Conservation (phyloP, 2,888 invertebrate genomes). For the Portevinia maculata region DNA sequence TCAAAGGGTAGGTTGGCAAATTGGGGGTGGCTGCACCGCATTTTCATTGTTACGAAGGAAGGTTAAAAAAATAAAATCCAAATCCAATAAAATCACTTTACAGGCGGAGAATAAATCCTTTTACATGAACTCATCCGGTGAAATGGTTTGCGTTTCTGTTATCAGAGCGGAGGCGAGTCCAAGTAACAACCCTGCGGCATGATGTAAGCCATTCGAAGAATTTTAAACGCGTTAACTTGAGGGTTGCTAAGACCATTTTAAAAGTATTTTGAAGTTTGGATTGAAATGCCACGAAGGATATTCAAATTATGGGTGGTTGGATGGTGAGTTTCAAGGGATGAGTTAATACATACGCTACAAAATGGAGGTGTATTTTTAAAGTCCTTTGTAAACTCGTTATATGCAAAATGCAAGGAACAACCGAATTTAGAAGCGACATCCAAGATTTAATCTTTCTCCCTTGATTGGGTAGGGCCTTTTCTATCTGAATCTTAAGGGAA, state of each 20-base stretch:
- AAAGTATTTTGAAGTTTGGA: constrained; percentile 19
- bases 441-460: no score
- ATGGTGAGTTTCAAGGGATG: not conserved
- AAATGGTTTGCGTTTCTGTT: constrained; percentile 51
- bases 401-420: no score
- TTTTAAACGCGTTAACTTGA: constrained; percentile 58
- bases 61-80: constrained; percentile 68
- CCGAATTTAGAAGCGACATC: no score
- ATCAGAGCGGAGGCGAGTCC: not conserved
- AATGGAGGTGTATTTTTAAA: constrained; percentile 22
- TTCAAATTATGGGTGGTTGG: constrained; percentile 49
- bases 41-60: not conserved
- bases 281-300: constrained; percentile 39
- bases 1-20: constrained; percentile 20
- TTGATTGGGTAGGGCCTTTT: no score
- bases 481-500: no score
- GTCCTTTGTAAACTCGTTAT: no score
- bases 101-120: constrained; percentile 74
- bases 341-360: not conserved
- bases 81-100: constrained; percentile 82
- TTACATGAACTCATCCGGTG: constrained; percentile 71
- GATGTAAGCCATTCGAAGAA: constrained; percentile 29
- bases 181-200: constrained; percentile 25
- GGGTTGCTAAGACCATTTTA: constrained; percentile 62
- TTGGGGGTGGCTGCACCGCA: constrained; percentile 49